Percentiles rank a stretch among this genome's conserved stretches.
phyloP scores from a whole-genome alignment of 2,113 vertebrate genomes.

The Emydocephalus ijimae region DNA sequence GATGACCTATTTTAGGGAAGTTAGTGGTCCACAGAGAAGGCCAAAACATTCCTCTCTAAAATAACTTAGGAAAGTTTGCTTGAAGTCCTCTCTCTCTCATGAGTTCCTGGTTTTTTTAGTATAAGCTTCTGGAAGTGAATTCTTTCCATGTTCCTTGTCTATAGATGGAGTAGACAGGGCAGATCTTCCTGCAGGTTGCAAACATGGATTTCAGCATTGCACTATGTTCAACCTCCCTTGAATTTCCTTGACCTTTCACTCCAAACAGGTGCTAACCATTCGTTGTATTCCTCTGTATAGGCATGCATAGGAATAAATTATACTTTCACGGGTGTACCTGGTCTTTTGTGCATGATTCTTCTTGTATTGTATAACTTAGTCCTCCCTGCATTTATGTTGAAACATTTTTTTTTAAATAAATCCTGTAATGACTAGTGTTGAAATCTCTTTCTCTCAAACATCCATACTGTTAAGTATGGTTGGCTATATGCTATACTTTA shows the following conservation, averaged over 20 bases:
- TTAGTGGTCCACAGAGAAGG: not conserved
- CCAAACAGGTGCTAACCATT: not conserved
- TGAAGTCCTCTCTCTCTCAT: not conserved
- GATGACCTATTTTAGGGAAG: not conserved
- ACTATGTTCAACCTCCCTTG: not conserved
- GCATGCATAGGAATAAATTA: not conserved
- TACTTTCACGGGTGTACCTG: not conserved
- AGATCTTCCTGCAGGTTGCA: not conserved
- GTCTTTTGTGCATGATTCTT: not conserved
- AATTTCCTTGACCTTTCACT: not conserved
- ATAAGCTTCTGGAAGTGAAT: not conserved
- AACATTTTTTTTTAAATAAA: not conserved
- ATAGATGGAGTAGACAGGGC: not conserved
- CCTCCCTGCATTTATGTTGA: not conserved
- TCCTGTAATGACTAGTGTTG: not conserved
- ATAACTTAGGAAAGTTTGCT: not conserved
- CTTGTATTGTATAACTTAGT: not conserved
- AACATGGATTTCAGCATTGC: not conserved
- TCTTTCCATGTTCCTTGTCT: not conserved
- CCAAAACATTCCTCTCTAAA: not conserved
- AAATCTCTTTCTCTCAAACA: not conserved
- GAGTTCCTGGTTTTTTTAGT: not conserved
- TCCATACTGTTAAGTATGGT: not conserved
- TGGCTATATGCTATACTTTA: not conserved
- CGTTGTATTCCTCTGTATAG: not conserved